Conservation (phyloP, 2,888 invertebrate genomes). For the Tetrapedia diversipes region DNA sequence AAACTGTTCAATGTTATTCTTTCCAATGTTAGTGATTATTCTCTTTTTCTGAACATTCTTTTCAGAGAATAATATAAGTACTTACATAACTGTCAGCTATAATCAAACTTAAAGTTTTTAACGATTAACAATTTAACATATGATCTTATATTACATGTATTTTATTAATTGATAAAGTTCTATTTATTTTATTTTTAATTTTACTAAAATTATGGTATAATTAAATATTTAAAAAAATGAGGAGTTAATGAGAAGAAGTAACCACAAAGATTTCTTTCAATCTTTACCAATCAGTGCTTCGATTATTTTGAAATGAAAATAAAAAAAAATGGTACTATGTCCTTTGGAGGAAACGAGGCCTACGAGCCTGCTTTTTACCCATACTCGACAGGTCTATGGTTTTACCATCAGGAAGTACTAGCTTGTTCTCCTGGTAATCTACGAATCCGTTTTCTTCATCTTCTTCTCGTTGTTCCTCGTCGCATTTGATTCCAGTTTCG, state of each 20-base stretch:
- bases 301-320: slow-evolving; percentile 2
- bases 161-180: slow-evolving; percentile 12
- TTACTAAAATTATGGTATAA: slow-evolving; percentile 4
- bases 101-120: neutral
- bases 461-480: slow-evolving; percentile 82
- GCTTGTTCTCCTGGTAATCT: slow-evolving; percentile 90
- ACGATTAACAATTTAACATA: neutral
- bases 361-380: slow-evolving; percentile 88
- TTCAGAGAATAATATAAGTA: too few relatives aligned
- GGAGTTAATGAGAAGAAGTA: neutral
- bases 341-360: slow-evolving; percentile 85
- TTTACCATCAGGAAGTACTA: slow-evolving; percentile 89
- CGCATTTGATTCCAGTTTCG: slow-evolving; percentile 89
- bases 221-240: slow-evolving; percentile 1
- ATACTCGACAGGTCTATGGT: slow-evolving; percentile 88
- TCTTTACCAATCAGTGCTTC: neutral
- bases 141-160: neutral
- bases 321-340: slow-evolving; percentile 77
- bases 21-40: neutral
- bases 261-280: neutral
- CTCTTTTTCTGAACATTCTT: neutral
- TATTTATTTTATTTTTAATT: neutral
- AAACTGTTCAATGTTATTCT: slow-evolving; percentile 40
- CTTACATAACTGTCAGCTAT: neutral
- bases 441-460: slow-evolving; percentile 85